phyloP scores from a whole-genome alignment of 2,888 invertebrate species.

The Ptilodon capucinus region DNA sequence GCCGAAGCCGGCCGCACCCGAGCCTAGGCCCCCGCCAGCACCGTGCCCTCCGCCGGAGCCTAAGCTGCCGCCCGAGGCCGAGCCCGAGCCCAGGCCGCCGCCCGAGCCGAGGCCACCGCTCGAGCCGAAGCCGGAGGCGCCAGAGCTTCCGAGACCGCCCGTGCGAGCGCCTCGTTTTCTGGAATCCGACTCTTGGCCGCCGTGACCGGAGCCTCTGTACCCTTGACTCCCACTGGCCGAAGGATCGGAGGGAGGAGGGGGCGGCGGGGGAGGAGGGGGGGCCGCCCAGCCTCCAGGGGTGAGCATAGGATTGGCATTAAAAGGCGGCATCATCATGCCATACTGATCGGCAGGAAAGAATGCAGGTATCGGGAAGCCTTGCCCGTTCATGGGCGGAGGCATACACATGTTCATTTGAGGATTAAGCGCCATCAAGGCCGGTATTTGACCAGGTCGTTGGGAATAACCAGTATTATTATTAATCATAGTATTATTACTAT shows the following conservation, averaged over 20 bases:
- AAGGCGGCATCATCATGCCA: conserved; percentile 66
- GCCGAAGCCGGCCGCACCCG: conserved; percentile 38
- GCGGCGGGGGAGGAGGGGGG: conserved; percentile 66
- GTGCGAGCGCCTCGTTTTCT: conserved; percentile 66
- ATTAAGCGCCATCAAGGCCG: conserved; percentile 67
- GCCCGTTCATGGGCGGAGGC: conserved; percentile 61
- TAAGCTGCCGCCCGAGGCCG: conserved; percentile 25
- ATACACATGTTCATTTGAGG: conserved; percentile 72
- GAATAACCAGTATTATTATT: conserved; percentile 32
- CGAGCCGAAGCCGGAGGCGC: conserved; percentile 38
- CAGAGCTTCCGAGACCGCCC: conserved; percentile 38
- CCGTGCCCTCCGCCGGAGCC: conserved; percentile 39
- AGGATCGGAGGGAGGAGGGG: conserved; percentile 56
- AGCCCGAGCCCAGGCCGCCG: conserved; percentile 37
- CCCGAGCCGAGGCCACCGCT: conserved; percentile 49
- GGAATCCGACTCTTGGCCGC: conserved; percentile 76
- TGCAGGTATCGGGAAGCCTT: conserved; percentile 63
- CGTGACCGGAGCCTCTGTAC: conserved; percentile 63
- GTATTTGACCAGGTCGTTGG: conserved; percentile 55
- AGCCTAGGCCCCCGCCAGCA: conserved; percentile 42
- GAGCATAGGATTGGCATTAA: conserved; percentile 41
- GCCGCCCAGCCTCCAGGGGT: conserved; percentile 59
- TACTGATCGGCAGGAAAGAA: conserved; percentile 71
- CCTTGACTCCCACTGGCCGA: conserved; percentile 54
- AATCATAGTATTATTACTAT: conserved; percentile 28